Evolutionary conservation across 2,113 vertebrate species (phyloP).

Genomic region (Taxidea taxus): DNA sequence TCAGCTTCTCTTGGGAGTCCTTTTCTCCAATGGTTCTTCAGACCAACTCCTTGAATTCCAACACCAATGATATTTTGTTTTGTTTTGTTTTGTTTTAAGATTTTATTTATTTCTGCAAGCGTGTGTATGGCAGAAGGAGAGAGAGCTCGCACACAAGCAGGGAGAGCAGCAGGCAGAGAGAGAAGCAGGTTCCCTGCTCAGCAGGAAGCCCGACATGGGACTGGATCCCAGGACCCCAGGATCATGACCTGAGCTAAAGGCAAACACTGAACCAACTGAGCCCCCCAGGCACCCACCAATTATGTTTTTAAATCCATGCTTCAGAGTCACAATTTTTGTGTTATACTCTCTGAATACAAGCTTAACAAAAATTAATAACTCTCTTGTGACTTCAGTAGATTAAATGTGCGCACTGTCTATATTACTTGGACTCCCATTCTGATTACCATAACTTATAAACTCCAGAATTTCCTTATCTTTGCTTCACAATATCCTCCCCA

Average conservation of each 20-base stretch:
- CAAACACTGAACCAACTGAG: neutral
- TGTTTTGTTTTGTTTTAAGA: neutral
- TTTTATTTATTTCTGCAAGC: neutral
- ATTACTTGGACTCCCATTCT: neutral
- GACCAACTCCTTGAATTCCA: constrained; percentile 47
- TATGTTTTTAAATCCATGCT: constrained; percentile 11
- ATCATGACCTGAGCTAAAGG: neutral
- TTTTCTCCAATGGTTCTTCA: constrained; percentile 5
- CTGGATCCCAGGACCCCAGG: too few species aligned
- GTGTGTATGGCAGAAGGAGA: too few species aligned
- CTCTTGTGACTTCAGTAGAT: neutral
- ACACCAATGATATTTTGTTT: neutral
- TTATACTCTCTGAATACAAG: neutral
- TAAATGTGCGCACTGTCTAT: neutral
- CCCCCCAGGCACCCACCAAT: neutral
- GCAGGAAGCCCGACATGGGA: neutral
- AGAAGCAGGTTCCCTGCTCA: too few species aligned
- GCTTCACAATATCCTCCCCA: neutral
- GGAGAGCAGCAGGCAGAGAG: neutral
- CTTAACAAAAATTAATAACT: constrained; percentile 25
- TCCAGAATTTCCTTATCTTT: constrained; percentile 30
- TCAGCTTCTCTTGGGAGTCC: neutral
- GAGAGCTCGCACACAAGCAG: neutral
- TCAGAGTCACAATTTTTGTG: constrained; percentile 10
- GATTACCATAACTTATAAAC: neutral